Base-by-base conservation (phyloP, 2,113 vertebrate genomes). In the Lates calcarifer region DNA sequence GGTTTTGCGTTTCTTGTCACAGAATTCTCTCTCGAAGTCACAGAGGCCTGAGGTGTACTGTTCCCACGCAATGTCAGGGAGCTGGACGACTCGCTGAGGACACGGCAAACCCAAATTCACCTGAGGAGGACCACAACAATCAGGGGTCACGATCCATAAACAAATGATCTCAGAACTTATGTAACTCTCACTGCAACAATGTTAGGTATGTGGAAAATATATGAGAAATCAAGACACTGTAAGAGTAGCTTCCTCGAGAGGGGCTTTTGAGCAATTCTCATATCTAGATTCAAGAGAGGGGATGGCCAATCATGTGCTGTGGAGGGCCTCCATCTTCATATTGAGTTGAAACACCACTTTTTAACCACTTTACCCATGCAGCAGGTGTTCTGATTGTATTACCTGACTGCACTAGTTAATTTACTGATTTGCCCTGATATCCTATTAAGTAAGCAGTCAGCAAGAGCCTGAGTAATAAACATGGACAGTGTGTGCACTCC, bases 11-110 rank as follows among this genome's bases (percentile, higher is more conserved):
- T 98, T 99, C 88, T 97, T 96, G 91, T 99, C 97, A 56, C 95
- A 98, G 91, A 98, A 97, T 89, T 99, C 98, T 90, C 96, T 96
- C 92, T 98, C 97, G 80, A 99, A 99, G 86, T 99, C 97, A 6
- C 97, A 96, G 67, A 99, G 96, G 84, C 97, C 97, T 70, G 95
- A 97, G 68, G 98, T 99, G 93, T 99, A 99, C 91, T 99, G 97
- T 93, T 99, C 98, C 98, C 98, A 99, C 5, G 96, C 91, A 45
- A 99, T 95, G 62, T 98, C 97, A 22, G 98, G 98, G 82, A 99
- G 96, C 74, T 99, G 97, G 80, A 99, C 98, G 69, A 99, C 97
- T 86, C 97, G 96, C 93, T 99, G 98, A 66, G 98, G 97, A 87
- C 96, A 96, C 24, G 98, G 98, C 94, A 99, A 91, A 56, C 96